A percentile compares a stretch with the other conserved stretches of the same genome.
Evolutionary conservation across 1,140 invertebrate genomes (phyloP).

Genomic region (Tachypleus tridentatus): DNA sequence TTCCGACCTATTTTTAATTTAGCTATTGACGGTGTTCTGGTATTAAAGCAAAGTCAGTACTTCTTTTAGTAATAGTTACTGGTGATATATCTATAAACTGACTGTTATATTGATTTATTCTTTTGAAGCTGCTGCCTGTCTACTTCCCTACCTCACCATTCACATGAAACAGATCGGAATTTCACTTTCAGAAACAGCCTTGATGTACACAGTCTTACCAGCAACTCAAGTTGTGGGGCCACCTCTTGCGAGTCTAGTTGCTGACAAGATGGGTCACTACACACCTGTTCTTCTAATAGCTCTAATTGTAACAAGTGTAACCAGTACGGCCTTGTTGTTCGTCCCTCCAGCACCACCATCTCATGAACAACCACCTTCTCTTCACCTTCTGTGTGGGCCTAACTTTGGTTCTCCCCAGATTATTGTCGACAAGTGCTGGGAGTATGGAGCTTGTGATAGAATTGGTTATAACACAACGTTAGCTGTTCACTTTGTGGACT

Average conservation of each 20-base stretch:
- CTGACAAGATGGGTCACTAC: slow-evolving; percentile 70
- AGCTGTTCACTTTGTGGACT: too few relatives aligned
- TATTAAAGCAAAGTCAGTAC: neutral
- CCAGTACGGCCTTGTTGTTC: slow-evolving; percentile 49
- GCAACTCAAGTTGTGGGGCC: slow-evolving; percentile 63
- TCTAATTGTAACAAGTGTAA: slow-evolving; percentile 52
- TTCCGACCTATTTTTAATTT: neutral
- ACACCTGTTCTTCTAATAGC: slow-evolving; percentile 48
- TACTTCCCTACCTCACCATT: slow-evolving; percentile 72
- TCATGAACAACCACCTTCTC: slow-evolving; percentile 11
- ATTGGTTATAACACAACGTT: too few relatives aligned
- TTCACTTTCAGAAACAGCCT: slow-evolving; percentile 67
- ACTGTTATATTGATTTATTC: slow-evolving; percentile 16
- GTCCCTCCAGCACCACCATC: slow-evolving; percentile 29
- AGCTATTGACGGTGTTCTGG: neutral
- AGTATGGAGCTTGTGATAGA: slow-evolving; percentile 9
- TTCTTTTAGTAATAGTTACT: neutral
- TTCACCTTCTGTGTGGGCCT: slow-evolving; percentile 14
- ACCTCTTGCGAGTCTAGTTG: slow-evolving; percentile 59
- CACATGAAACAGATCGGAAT: slow-evolving; percentile 74
- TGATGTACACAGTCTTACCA: slow-evolving; percentile 69
- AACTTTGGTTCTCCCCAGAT: slow-evolving; percentile 9
- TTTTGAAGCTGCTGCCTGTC: slow-evolving; percentile 51
- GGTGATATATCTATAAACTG: neutral
- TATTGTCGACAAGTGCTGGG: slow-evolving; percentile 16